Conservation (phyloP, 2,113 vertebrate genomes). For the Grammomys surdaster region DNA sequence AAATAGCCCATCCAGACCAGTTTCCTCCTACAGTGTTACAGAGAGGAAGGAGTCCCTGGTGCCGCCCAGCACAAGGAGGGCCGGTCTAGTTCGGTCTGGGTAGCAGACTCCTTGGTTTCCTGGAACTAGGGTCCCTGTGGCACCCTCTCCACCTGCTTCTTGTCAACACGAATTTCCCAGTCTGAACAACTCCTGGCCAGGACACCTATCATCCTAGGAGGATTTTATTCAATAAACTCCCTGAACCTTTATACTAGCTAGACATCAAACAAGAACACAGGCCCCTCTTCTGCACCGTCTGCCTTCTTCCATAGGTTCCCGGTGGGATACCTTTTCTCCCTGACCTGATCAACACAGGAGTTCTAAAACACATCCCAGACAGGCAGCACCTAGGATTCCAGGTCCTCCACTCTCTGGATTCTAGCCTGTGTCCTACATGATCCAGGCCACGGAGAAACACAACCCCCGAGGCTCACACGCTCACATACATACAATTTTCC, state of each 20-base stretch:
- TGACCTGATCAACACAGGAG: background rate
- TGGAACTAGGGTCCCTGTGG: background rate
- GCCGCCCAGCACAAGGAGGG: background rate
- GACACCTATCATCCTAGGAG: background rate
- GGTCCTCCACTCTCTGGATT: background rate
- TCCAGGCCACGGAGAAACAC: background rate
- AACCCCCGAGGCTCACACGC: background rate
- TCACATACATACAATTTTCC: background rate
- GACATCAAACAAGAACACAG: background rate
- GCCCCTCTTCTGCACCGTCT: background rate
- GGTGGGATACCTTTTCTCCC: background rate
- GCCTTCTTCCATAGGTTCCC: background rate
- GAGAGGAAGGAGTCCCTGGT: background rate
- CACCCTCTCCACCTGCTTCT: background rate
- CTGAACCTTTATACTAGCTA: background rate
- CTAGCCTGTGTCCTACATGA: fast-evolving
- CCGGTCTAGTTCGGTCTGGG: background rate
- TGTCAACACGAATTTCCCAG: background rate
- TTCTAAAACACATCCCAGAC: background rate
- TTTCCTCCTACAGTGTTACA: background rate
- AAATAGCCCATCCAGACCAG: background rate
- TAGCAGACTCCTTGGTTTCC: background rate
- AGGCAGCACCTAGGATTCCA: background rate
- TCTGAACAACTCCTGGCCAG: background rate
- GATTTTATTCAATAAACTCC: background rate